Conservation (phyloP, 2,113 vertebrate species). For the Anas platyrhynchos region DNA sequence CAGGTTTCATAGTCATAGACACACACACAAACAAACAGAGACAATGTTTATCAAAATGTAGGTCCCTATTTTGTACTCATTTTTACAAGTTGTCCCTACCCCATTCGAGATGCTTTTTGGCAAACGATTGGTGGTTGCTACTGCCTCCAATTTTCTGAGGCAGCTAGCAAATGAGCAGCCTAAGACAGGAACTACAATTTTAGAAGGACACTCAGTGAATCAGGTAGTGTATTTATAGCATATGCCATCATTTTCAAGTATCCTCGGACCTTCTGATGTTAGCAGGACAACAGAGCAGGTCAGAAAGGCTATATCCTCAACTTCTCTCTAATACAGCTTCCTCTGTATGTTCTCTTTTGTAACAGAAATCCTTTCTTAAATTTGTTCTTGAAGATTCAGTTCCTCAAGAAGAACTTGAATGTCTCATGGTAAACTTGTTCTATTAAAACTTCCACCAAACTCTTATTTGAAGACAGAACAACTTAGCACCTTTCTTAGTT, state of each 20-base stretch:
- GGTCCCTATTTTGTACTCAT: not conserved
- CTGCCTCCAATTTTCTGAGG: not conserved
- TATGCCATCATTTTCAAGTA: not conserved
- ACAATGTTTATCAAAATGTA: not conserved
- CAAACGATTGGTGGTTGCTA: not conserved
- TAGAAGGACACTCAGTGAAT: not conserved
- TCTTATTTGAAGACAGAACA: not conserved
- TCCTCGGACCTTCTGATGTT: not conserved
- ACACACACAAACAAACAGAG: not conserved
- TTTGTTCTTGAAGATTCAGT: not conserved
- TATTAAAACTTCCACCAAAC: not conserved
- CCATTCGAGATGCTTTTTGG: not conserved
- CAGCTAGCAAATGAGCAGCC: not conserved
- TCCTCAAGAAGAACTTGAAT: not conserved
- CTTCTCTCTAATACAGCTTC: not conserved
- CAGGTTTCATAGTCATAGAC: not conserved
- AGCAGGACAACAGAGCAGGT: not conserved
- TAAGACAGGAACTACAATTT: not conserved
- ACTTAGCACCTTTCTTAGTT: not conserved
- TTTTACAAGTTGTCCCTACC: not conserved
- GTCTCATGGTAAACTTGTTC: not conserved
- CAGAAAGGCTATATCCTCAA: not conserved
- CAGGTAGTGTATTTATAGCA: conserved; percentile 20
- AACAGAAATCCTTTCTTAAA: not conserved
- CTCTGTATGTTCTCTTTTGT: not conserved